phyloP scores from a whole-genome alignment of 2,797 vertebrate genomes.

The Pipistrellus pipistrellus region DNA sequence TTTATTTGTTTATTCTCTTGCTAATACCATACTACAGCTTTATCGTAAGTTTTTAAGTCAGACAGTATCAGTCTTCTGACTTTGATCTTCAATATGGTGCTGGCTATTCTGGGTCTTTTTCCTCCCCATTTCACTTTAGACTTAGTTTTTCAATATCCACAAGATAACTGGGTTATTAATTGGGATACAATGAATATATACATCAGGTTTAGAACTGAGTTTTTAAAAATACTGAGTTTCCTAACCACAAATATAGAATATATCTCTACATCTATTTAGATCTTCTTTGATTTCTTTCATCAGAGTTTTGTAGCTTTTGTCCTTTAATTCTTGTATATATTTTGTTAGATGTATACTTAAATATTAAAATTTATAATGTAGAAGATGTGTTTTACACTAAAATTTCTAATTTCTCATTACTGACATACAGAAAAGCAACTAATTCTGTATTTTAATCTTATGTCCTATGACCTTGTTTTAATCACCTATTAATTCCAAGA shows the following conservation, averaged over 20 bases:
- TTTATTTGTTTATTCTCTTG: background rate
- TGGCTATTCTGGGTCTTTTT: background rate
- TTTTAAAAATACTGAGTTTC: background rate
- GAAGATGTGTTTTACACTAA: background rate
- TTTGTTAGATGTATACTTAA: background rate
- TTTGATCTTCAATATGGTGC: background rate
- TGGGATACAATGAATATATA: background rate
- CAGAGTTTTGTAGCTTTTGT: background rate
- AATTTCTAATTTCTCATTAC: background rate
- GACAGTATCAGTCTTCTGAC: background rate
- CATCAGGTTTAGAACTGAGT: background rate
- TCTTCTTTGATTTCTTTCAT: background rate
- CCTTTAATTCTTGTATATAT: background rate
- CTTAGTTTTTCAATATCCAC: background rate
- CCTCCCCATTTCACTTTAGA: background rate
- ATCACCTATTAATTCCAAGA: background rate
- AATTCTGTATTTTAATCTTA: background rate
- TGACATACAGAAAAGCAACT: background rate
- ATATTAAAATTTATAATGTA: background rate
- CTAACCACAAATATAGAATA: background rate
- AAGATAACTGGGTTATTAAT: background rate
- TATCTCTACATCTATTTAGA: background rate
- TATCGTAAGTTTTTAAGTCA: background rate
- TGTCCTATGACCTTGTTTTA: background rate
- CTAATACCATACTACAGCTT: background rate